These are phyloP conservation scores for Haplochromis vanheusdeni DNA, from an alignment of 2,113 vertebrate species.

Conservation along the genomic window DNA sequence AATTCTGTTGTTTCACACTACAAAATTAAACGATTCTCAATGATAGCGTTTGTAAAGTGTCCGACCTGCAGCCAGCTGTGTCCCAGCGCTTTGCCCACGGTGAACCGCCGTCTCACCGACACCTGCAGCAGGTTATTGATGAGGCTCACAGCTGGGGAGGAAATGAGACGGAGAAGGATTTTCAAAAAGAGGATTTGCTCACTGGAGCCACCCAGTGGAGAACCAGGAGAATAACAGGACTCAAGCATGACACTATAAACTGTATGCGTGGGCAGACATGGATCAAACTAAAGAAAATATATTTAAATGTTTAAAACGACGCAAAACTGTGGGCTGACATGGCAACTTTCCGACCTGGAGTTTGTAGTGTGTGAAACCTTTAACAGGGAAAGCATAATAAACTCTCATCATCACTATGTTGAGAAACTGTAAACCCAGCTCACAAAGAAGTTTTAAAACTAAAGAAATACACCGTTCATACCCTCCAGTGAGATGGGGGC, in stretches of 20 bases:
- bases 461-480: background rate
- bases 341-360: background rate
- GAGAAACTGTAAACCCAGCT: background rate
- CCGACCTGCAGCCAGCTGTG: conserved; percentile 73
- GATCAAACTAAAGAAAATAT: background rate
- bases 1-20: background rate
- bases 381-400: background rate
- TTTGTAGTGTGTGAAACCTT: background rate
- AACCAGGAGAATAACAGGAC: background rate
- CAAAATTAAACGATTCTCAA: background rate
- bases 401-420: background rate
- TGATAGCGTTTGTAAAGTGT: background rate
- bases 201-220: background rate
- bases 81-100: conserved; percentile 68
- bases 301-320: background rate
- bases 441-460: background rate
- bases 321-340: background rate
- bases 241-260: background rate
- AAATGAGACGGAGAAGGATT: rapidly evolving
- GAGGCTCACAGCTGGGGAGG: conserved; percentile 64
- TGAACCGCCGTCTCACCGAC: conserved; percentile 65
- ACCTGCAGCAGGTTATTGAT: conserved; percentile 78
- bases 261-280: background rate
- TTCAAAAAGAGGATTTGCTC: background rate
- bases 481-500: conserved; percentile 63